Evolutionary conservation across 2,113 vertebrate genomes (phyloP).

Genomic region (Epinephelus moara): DNA sequence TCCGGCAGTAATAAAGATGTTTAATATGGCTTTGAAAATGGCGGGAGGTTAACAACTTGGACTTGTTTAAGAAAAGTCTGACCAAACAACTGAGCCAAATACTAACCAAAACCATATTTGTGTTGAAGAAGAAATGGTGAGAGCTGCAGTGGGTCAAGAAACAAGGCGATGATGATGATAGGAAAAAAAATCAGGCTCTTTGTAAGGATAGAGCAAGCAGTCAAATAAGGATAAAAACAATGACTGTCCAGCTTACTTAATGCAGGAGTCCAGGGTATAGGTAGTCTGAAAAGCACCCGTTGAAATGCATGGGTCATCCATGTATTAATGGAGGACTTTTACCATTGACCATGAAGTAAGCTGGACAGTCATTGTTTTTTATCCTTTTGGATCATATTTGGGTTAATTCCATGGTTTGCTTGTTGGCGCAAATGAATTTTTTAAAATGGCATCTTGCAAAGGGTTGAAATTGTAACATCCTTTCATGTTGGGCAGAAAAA

Average conservation of each 20-base stretch:
- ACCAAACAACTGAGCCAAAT: not conserved
- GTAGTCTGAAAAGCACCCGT: too few relatives aligned
- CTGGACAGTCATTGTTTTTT: too few relatives aligned
- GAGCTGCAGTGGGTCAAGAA: too few relatives aligned
- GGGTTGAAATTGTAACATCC: not conserved
- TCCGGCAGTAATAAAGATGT: not conserved
- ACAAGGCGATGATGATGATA: too few relatives aligned
- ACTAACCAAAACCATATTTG: not conserved
- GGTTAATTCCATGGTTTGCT: not conserved
- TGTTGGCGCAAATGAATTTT: not conserved
- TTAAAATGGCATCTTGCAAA: not conserved
- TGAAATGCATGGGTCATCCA: too few relatives aligned
- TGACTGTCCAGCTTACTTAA: too few relatives aligned
- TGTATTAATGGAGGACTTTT: too few relatives aligned
- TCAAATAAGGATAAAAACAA: too few relatives aligned
- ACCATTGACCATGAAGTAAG: too few relatives aligned
- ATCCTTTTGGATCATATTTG: not conserved
- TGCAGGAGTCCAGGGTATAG: too few relatives aligned
- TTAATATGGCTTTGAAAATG: not conserved
- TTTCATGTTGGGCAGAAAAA: not conserved
- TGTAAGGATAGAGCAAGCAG: too few relatives aligned
- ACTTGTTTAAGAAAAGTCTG: not conserved
- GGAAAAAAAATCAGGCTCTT: too few relatives aligned
- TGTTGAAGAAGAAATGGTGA: not conserved
- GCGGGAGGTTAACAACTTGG: not conserved